Evolutionary conservation across 2,113 vertebrate species (phyloP).

Genomic region (Ellobius talpinus): DNA sequence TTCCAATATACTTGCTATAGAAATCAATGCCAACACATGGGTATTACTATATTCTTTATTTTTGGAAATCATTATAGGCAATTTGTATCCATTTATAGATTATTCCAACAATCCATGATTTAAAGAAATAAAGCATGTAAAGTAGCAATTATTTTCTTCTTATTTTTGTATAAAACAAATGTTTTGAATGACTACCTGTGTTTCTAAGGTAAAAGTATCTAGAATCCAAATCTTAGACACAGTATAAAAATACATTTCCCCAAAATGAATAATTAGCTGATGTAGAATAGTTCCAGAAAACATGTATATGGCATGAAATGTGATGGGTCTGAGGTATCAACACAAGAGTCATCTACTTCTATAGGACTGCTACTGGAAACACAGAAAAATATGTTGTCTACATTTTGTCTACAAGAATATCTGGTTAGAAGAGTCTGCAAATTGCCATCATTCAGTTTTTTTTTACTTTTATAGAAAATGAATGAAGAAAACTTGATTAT

Average conservation of each 20-base stretch:
- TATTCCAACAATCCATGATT: not conserved
- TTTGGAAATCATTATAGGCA: not conserved
- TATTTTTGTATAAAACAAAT: not conserved
- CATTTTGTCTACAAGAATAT: not conserved
- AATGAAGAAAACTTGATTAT: not conserved
- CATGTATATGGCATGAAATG: not conserved
- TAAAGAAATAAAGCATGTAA: not conserved
- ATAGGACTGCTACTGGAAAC: not conserved
- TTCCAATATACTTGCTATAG: not conserved
- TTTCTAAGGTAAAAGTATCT: not conserved
- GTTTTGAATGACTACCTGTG: not conserved
- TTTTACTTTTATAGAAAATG: not conserved
- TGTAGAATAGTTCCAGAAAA: not conserved
- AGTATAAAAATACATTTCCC: not conserved
- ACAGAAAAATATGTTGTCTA: not conserved
- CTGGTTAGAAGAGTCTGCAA: not conserved
- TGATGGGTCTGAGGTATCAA: not conserved
- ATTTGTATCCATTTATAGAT: not conserved
- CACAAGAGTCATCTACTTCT: not conserved
- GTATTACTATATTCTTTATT: not conserved
- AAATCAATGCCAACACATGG: not conserved
- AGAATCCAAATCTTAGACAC: not conserved
- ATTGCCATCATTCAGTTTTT: not conserved
- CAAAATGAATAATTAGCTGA: not conserved
- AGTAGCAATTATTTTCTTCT: not conserved